phyloP scores from a whole-genome alignment of 1,140 invertebrate genomes.

The Saccostrea cuccullata region DNA sequence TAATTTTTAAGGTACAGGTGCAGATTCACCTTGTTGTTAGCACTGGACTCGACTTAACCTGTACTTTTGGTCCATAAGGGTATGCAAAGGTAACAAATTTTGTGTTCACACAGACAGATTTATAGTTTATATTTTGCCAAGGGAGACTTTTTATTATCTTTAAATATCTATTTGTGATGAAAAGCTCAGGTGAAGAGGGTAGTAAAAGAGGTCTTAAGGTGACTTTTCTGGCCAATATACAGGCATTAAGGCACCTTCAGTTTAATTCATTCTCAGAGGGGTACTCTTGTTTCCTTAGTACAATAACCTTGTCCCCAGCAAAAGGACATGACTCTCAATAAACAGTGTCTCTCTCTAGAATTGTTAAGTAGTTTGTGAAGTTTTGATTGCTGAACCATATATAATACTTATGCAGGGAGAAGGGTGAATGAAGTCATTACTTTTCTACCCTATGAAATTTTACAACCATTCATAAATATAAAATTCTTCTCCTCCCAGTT shows the following conservation, averaged over 20 bases:
- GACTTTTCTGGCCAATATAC: not conserved
- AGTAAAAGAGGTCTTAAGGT: conserved; percentile 17
- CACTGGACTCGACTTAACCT: not conserved
- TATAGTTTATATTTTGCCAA: not conserved
- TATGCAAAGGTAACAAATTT: not conserved
- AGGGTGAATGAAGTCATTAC: not conserved
- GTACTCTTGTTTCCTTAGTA: not conserved
- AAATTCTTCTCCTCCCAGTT: not conserved
- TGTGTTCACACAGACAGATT: not conserved
- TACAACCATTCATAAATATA: not conserved
- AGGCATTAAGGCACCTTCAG: not conserved
- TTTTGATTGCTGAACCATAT: conserved; percentile 22
- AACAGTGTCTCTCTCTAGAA: not conserved
- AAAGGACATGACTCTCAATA: not conserved
- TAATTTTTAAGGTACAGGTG: not conserved
- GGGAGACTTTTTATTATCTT: conserved; percentile 5
- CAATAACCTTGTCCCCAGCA: not conserved
- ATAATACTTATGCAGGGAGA: conserved; percentile 15
- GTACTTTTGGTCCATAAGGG: not conserved
- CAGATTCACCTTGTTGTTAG: not conserved
- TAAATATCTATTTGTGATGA: not conserved
- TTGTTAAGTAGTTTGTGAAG: conserved; percentile 16
- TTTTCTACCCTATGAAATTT: not conserved
- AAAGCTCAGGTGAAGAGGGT: not conserved
- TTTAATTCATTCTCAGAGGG: not conserved